These are phyloP conservation scores for Anguilla rostrata DNA, from an alignment of 2,113 vertebrate genomes.

Conservation along the genomic window DNA sequence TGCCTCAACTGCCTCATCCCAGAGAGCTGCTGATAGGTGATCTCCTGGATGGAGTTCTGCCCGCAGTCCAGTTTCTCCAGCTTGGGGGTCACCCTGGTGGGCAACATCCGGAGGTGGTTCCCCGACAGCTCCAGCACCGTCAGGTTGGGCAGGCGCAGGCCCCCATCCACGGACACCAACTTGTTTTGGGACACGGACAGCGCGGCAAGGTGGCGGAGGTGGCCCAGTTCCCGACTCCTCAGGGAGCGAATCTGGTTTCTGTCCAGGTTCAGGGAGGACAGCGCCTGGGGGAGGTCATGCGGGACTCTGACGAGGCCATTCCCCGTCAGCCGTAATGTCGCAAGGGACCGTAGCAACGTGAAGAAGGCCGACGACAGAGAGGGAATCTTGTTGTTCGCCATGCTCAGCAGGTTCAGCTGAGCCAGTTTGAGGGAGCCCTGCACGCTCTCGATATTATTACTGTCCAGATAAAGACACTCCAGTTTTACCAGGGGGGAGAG, in stretches of 20 bases:
- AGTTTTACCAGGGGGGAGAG: slow-evolving; percentile 66
- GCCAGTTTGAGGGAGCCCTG: slow-evolving; percentile 63
- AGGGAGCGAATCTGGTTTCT: slow-evolving; percentile 72
- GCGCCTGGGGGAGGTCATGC: slow-evolving; percentile 66
- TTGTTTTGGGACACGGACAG: slow-evolving; percentile 75
- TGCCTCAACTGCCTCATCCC: slow-evolving; percentile 74
- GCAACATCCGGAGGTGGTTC: slow-evolving; percentile 69
- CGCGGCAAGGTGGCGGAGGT: slow-evolving; percentile 70
- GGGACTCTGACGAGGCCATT: slow-evolving; percentile 73
- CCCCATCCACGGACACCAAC: slow-evolving; percentile 69
- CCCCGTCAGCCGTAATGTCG: slow-evolving; percentile 70
- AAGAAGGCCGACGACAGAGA: slow-evolving; percentile 65
- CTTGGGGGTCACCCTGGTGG: slow-evolving; percentile 59
- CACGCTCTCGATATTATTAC: slow-evolving; percentile 67
- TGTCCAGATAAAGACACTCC: slow-evolving; percentile 68
- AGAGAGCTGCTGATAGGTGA: slow-evolving; percentile 67
- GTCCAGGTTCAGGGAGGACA: slow-evolving; percentile 74
- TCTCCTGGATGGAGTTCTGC: slow-evolving; percentile 70
- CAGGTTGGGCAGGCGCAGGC: slow-evolving; percentile 71
- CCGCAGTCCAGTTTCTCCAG: slow-evolving; percentile 79
- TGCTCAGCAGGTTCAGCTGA: slow-evolving; percentile 63
- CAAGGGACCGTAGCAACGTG: slow-evolving; percentile 59
- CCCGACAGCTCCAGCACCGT: slow-evolving; percentile 70
- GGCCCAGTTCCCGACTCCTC: slow-evolving; percentile 65
- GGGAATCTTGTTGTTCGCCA: slow-evolving; percentile 70